These are phyloP conservation scores for Andrena dorsata DNA, from an alignment of 2,888 invertebrate species.

Conservation along the genomic window DNA sequence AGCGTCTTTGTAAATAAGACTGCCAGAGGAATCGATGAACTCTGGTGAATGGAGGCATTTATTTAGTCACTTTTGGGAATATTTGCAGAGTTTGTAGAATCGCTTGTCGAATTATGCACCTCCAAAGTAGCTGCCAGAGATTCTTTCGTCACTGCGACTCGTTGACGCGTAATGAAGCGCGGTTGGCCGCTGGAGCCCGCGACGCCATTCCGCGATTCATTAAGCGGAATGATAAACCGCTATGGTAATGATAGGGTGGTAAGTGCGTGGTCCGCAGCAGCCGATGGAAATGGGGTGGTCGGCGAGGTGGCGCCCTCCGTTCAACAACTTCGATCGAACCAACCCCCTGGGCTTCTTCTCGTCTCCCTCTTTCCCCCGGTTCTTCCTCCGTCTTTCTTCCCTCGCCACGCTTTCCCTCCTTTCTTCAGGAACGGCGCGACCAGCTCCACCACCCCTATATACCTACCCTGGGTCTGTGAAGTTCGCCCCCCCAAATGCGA, in stretches of 20 bases:
- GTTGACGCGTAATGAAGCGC: no score
- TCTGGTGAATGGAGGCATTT: no score
- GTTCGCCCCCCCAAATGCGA: no score
- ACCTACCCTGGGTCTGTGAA: no score
- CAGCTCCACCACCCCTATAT: not conserved
- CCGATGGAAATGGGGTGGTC: conserved; percentile 69
- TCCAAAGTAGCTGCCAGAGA: no score
- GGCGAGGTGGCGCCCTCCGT: conserved; percentile 81
- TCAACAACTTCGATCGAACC: conserved; percentile 79
- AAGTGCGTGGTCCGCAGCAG: conserved; percentile 32
- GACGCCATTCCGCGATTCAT: not conserved
- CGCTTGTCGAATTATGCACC: no score
- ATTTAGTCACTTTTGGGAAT: no score
- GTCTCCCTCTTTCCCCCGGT: not conserved
- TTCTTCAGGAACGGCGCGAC: conserved; percentile 6
- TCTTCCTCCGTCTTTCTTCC: conserved; percentile 11
- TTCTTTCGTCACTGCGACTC: no score
- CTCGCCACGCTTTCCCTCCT: not conserved
- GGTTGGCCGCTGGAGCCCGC: not conserved
- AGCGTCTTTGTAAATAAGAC: not conserved
- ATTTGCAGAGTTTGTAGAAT: no score
- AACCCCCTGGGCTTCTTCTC: conserved; percentile 51
- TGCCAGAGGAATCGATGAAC: no score
- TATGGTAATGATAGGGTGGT: conserved; percentile 6
- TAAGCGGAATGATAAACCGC: conserved; percentile 5